phyloP scores from a whole-genome alignment of 1,140 invertebrate genomes.

The Contarinia nasturtii region DNA sequence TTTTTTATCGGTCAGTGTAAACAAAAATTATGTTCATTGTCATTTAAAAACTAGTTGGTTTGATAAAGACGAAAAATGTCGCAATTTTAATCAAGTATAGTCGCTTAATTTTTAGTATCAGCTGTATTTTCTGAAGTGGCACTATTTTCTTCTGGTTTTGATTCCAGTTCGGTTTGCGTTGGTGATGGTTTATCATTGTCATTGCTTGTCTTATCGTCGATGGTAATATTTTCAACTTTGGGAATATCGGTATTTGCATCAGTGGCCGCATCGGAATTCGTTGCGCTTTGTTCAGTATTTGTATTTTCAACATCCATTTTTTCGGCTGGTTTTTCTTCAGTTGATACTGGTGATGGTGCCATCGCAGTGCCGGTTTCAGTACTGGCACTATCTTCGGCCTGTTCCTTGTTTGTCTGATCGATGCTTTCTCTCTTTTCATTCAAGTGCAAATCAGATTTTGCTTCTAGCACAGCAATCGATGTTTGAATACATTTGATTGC shows the following conservation, averaged over 20 bases:
- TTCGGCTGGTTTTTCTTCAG: neutral
- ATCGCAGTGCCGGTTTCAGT: neutral
- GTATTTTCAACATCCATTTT: neutral
- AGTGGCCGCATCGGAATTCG: neutral
- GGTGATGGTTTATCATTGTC: neutral
- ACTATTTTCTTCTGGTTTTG: neutral
- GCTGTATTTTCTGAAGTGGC: neutral
- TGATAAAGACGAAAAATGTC: too few species aligned
- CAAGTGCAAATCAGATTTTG: constrained; percentile 29
- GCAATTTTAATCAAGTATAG: too few species aligned
- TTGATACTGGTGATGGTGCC: too few species aligned
- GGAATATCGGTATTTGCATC: neutral
- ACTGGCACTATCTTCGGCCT: neutral
- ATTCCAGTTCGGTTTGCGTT: neutral
- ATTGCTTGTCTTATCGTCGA: too few species aligned
- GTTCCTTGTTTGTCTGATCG: neutral
- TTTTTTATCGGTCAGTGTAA: too few species aligned
- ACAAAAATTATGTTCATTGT: too few species aligned
- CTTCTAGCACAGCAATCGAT: constrained; percentile 65
- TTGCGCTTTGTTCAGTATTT: neutral
- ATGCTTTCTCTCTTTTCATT: neutral
- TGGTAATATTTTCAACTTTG: too few species aligned
- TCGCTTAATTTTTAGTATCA: too few species aligned
- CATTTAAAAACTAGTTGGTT: too few species aligned
- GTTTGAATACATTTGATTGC: constrained; percentile 76